These are phyloP conservation scores for Sialis fuliginosa DNA, from an alignment of 2,888 invertebrate species.

Conservation along the genomic window DNA sequence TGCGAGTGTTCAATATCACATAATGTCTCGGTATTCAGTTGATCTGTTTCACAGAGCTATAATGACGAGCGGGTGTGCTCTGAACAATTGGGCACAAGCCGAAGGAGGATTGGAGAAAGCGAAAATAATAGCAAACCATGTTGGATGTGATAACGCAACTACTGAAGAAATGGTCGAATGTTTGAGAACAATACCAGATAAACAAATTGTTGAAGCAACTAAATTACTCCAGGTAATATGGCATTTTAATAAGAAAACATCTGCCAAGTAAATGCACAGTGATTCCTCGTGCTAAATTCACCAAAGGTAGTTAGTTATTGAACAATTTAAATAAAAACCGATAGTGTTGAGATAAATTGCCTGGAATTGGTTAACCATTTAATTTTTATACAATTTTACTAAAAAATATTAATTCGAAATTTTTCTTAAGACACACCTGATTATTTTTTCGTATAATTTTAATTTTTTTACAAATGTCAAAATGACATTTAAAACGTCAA, in stretches of 20 bases:
- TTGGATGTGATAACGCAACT: constrained; percentile 16
- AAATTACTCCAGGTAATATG: constrained; percentile 1
- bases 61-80: constrained; percentile 17
- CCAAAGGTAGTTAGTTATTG: too few species aligned
- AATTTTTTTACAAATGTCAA: too few species aligned
- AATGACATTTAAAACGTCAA: too few species aligned
- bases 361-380: too few species aligned
- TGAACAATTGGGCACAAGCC: constrained; percentile 15
- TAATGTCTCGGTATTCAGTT: constrained; percentile 38
- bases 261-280: too few species aligned
- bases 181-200: constrained; percentile 14
- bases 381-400: too few species aligned
- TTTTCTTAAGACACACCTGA: too few species aligned
- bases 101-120: constrained; percentile 14
- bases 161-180: constrained; percentile 16
- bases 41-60: constrained; percentile 24
- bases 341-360: too few species aligned
- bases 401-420: too few species aligned
- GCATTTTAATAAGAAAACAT: neutral
- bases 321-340: too few species aligned
- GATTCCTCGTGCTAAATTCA: too few species aligned
- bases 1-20: constrained; percentile 50
- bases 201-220: constrained; percentile 11
- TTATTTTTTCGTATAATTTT: too few species aligned
- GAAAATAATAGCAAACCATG: constrained; percentile 11